These are phyloP conservation scores for Tetragnatha montana DNA, from an alignment of 2,888 invertebrate genomes.

Conservation along the genomic window DNA sequence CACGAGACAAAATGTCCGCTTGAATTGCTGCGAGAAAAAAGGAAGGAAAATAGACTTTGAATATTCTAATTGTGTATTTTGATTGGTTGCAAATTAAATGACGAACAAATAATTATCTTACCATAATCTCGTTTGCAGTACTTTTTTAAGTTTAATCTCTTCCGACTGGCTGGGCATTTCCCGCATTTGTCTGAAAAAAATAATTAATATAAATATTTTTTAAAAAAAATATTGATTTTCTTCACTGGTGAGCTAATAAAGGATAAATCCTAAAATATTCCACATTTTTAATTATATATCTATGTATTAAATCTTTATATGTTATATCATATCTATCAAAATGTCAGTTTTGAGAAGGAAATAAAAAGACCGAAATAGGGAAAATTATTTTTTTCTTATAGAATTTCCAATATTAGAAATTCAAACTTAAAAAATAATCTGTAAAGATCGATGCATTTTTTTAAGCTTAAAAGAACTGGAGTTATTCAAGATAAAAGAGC, in stretches of 20 bases:
- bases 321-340: no score
- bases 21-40: conserved; percentile 86
- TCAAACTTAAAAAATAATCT: no score
- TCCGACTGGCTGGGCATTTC: conserved; percentile 65
- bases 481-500: no score
- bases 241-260: not conserved
- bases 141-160: conserved; percentile 79
- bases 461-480: no score
- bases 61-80: not conserved
- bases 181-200: conserved; percentile 68
- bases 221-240: not conserved
- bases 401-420: no score
- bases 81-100: not conserved
- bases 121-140: conserved; percentile 95
- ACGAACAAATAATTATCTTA: conserved; percentile 78
- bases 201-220: not conserved
- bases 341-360: no score
- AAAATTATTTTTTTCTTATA: no score
- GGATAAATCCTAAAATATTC: not conserved
- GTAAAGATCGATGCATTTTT: no score
- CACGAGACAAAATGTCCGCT: conserved; percentile 88
- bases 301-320: no score
- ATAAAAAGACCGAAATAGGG: no score
- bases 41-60: not conserved
- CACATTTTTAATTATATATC: no score